Percentiles rank a stretch among this genome's conserved stretches.
Conservation (phyloP, 2,797 vertebrate genomes). For the Tokudaia muenninki region DNA sequence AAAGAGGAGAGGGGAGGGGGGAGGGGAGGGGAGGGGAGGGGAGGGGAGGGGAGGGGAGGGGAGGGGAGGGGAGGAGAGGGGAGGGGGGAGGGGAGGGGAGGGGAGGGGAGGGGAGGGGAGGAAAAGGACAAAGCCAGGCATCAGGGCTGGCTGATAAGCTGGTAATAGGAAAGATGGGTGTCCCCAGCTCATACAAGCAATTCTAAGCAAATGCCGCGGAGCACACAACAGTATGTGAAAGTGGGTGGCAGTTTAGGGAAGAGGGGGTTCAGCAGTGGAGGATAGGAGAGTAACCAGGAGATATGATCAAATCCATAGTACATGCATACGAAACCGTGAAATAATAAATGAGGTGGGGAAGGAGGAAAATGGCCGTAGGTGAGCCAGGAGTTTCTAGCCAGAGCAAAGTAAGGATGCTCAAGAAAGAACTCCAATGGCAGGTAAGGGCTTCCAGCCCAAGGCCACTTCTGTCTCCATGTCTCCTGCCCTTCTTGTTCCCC, state of each 20-base stretch:
- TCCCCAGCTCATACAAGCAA: not conserved
- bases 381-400: not conserved
- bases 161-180: not conserved
- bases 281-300: too few relatives aligned
- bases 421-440: not conserved
- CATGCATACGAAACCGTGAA: not conserved
- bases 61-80: accelerated
- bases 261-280: not conserved
- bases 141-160: accelerated
- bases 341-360: not conserved
- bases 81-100: accelerated
- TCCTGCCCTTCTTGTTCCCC: not conserved
- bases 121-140: not conserved
- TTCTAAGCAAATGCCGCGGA: not conserved
- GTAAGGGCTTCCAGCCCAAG: not conserved
- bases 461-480: not conserved
- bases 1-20: not conserved
- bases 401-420: not conserved
- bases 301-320: not conserved
- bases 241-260: too few relatives aligned
- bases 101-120: too few relatives aligned
- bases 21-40: too few relatives aligned
- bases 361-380: accelerated
- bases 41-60: accelerated
- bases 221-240: not conserved